Percentiles rank a stretch among this genome's conserved stretches.
phyloP scores from a whole-genome alignment of 2,797 vertebrate species.

The Trachurus trachurus region DNA sequence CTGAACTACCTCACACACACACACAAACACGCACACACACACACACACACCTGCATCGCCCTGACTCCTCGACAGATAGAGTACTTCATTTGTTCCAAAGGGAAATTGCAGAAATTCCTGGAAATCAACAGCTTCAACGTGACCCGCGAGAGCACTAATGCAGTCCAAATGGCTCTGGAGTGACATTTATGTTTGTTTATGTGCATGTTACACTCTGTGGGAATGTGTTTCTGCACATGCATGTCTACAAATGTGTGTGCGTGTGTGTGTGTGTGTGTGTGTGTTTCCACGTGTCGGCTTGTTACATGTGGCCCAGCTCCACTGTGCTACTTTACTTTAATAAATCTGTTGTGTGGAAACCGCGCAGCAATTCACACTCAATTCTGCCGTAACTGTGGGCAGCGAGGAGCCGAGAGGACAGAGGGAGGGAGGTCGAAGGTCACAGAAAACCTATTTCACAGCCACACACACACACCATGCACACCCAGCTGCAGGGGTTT shows the following conservation, averaged over 20 bases:
- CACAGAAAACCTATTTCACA: constrained; percentile 39
- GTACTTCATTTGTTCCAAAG: not conserved
- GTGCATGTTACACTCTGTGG: not conserved
- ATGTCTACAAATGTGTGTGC: not conserved
- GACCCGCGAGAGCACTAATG: not conserved
- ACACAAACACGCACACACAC: not conserved
- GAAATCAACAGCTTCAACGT: not conserved
- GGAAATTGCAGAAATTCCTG: not conserved
- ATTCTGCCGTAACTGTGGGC: not conserved
- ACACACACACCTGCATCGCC: not conserved
- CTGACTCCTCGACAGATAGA: not conserved
- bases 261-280: not conserved
- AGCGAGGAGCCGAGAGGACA: constrained; percentile 16
- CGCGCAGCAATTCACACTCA: not conserved
- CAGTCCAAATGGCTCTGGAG: not conserved
- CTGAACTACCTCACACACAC: not conserved
- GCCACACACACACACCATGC: not conserved
- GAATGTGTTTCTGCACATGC: not conserved
- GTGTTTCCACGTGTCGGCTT: not conserved
- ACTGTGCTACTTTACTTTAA: not conserved
- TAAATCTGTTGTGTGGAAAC: constrained; percentile 14
- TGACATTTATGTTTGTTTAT: not conserved
- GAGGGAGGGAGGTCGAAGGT: constrained; percentile 14
- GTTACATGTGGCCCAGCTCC: not conserved
- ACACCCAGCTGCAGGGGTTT: not conserved